phyloP scores from a whole-genome alignment of 2,888 invertebrate genomes.

The Euzetes globulus region DNA sequence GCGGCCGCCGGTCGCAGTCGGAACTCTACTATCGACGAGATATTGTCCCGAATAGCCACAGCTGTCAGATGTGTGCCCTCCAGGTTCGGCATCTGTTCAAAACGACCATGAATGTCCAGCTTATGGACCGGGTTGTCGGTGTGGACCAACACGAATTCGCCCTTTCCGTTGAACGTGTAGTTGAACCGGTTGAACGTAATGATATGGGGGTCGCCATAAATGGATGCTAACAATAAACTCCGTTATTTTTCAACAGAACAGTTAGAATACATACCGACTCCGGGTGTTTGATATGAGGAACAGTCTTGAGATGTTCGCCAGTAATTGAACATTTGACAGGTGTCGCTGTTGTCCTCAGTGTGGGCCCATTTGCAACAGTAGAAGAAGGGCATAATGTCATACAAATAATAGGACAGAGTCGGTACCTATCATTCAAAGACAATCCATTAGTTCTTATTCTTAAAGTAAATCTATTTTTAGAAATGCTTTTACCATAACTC shows the following conservation, averaged over 20 bases:
- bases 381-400: slow-evolving; percentile 89
- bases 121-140: slow-evolving; percentile 63
- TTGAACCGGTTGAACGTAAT: slow-evolving; percentile 81
- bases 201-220: slow-evolving; percentile 89
- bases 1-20: slow-evolving; percentile 71
- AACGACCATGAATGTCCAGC: slow-evolving; percentile 58
- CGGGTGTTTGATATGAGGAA: slow-evolving; percentile 87
- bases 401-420: slow-evolving; percentile 88
- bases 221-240: slow-evolving; percentile 50
- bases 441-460: not conserved
- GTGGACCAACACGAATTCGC: slow-evolving; percentile 76
- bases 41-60: slow-evolving; percentile 66
- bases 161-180: slow-evolving; percentile 91
- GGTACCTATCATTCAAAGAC: slow-evolving; percentile 56
- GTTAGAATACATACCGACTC: slow-evolving; percentile 55
- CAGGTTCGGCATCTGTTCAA: slow-evolving; percentile 39
- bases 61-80: slow-evolving; percentile 45
- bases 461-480: not conserved
- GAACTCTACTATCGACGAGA: slow-evolving; percentile 77
- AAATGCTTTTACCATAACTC: slow-evolving; percentile 42
- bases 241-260: not conserved
- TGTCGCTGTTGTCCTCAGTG: slow-evolving; percentile 79
- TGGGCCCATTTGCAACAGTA: slow-evolving; percentile 78
- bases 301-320: slow-evolving; percentile 93
- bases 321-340: slow-evolving; percentile 88